Base-by-base conservation (phyloP, 2,113 vertebrate species). In the Poeciliopsis turrubarensis region DNA sequence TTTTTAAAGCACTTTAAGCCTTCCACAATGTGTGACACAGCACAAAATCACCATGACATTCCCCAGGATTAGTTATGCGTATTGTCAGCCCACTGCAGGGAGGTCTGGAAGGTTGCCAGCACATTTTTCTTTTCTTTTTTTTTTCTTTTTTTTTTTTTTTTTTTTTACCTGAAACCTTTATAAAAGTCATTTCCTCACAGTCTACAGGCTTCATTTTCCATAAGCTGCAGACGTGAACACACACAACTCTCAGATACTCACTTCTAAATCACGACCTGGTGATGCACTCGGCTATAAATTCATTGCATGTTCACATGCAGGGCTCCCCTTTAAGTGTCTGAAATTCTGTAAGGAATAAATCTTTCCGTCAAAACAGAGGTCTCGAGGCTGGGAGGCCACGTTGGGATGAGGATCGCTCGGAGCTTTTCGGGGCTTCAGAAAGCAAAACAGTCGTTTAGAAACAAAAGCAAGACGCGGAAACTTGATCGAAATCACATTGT, bases 11-110 rank as follows among this genome's bases (percentile, higher is more conserved):
- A 15, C 41, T 68, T 78, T 65, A 39, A 81, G 80, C 61, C 65
- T 66, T 77, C 64, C n/a, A 62, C 67, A 47, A 69, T 29, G 80
- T 86, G 70, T 31, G 65, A 82, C 81, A 68, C 65, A 73, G 67
- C 75, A 75, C 72, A 69, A 82, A 75, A 81, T 78, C 60, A 72
- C 72, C 82, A 39, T 80, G 79, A 86, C 82, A 86, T 84, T 92
- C 82, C 69, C 79, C 60, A 22, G 85, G 78, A 87, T 90, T 89
- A 89, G 82, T 86, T 87, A 84, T 90, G 84, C 71, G 76, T 86
- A 88, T 87, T 92, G 88, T 89, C 90, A 87, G 86, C 75, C 68
- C 75, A 74, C 79, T 82, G 79, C 82, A 70, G 85, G 87, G 83
- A 87, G 91, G 86, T 89, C 89, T 92, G 89, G 88, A 87, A 34